A percentile compares a stretch with the other conserved stretches of the same genome.
These are phyloP conservation scores for Hirtodrosophila alboralis DNA, from an alignment of 2,888 invertebrate species.

Conservation along the genomic window DNA sequence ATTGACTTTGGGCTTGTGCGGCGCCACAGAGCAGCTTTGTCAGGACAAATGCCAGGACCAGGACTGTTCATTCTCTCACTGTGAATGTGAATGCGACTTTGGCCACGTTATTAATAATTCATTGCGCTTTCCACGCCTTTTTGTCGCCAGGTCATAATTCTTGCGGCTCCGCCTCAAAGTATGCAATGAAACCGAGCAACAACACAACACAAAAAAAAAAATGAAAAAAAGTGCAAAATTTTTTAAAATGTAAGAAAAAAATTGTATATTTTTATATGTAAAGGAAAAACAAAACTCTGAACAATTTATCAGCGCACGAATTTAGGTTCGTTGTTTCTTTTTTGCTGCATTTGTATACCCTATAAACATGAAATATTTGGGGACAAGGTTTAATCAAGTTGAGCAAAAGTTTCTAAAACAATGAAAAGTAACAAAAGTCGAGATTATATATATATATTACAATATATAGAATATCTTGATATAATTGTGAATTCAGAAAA, in stretches of 20 bases:
- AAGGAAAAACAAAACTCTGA: constrained; percentile 21
- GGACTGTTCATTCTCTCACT: too few relatives aligned
- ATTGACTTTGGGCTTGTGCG: constrained; percentile 34
- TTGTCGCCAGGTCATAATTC: constrained; percentile 64
- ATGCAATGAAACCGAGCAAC: constrained; percentile 48
- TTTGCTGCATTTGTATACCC: too few relatives aligned
- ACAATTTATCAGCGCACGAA: constrained; percentile 56
- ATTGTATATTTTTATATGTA: too few relatives aligned
- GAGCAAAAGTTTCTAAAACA: too few relatives aligned
- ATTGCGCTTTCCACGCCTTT: constrained; percentile 69
- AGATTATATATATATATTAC: too few relatives aligned
- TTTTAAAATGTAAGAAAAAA: constrained; percentile 4
- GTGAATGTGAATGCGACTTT: constrained; percentile 18
- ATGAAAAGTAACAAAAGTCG: too few relatives aligned
- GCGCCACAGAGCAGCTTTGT: constrained; percentile 8
- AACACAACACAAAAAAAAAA: constrained; percentile 20
- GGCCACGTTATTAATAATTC: constrained; percentile 72
- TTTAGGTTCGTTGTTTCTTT: too few relatives aligned
- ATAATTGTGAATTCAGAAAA: too few relatives aligned
- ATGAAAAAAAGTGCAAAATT: constrained; percentile 2
- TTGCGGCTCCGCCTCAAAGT: constrained; percentile 60
- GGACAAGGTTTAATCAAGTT: too few relatives aligned
- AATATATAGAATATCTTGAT: too few relatives aligned
- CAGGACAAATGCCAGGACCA: too few relatives aligned
- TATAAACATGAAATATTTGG: too few relatives aligned